These are phyloP conservation scores for Clarias gariepinus DNA, from an alignment of 2,113 vertebrate genomes.

Conservation along the genomic window DNA sequence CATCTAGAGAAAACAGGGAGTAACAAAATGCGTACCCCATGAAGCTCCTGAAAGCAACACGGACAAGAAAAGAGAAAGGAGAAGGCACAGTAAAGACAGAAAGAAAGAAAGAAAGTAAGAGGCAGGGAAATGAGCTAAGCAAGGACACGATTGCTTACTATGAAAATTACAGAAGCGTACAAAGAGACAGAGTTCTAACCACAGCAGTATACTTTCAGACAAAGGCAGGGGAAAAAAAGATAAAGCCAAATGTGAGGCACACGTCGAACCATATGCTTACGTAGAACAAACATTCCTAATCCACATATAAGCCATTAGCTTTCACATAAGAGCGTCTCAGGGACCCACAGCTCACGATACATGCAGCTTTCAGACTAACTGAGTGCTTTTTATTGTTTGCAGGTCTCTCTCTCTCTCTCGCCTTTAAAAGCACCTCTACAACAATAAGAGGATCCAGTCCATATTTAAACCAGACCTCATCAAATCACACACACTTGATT, in stretches of 20 bases:
- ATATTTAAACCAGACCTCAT: background rate
- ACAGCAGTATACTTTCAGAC: slow-evolving; percentile 26
- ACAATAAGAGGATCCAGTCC: background rate
- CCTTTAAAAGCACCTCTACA: background rate
- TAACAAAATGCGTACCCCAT: slow-evolving; percentile 87
- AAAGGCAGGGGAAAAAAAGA: slow-evolving; percentile 1
- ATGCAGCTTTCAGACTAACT: background rate
- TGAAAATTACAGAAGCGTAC: slow-evolving; percentile 21
- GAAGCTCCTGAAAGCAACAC: slow-evolving; percentile 93
- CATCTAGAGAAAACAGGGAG: slow-evolving; percentile 39
- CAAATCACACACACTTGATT: background rate
- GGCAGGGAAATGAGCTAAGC: slow-evolving; percentile 3
- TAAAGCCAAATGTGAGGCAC: background rate
- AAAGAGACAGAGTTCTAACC: background rate
- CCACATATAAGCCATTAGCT: background rate
- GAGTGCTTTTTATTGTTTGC: background rate
- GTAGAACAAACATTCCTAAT: background rate
- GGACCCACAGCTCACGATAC: background rate
- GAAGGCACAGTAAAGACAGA: slow-evolving; percentile 30
- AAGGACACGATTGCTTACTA: slow-evolving; percentile 15
- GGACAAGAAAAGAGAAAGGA: slow-evolving; percentile 67
- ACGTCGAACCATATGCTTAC: background rate
- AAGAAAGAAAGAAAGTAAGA: slow-evolving; percentile 16
- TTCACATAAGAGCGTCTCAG: background rate
- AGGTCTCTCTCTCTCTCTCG: background rate